Base-by-base conservation (phyloP, 1,140 invertebrate species). In the Metaphire vulgaris region DNA sequence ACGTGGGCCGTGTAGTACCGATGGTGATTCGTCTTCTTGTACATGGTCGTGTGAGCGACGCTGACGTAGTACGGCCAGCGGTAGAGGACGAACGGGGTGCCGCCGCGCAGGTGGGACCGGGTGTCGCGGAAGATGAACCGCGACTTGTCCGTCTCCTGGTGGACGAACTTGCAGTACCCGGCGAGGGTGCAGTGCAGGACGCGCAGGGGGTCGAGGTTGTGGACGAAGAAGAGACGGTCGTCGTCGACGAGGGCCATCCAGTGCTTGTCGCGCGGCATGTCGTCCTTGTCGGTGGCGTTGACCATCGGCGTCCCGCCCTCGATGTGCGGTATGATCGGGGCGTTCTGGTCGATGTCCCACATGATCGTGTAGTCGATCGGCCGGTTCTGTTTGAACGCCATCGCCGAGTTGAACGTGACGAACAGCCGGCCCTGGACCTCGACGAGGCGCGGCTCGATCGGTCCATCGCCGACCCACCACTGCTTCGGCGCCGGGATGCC, bases 231-330 rank as follows among this genome's bases (percentile, higher is more conserved):
- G 16, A 80, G 67, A 66, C 72, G 26, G 1, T 73, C 77, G 64
- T 66, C 28, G n/a, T 79, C 32, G 28, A 74, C 56, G 33, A 78
- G 30, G 15, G 79, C 78, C 75, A 74, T 73, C 79, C 79, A 80
- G 73, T 80, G 79, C 33, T 80, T 80, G 75, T 80, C 79, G 65
- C 79, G 71, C 26, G 78, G 75, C 78, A 80, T 79, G 56, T 76
- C 74, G 71, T 74, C 72, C 33, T 79, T 72, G 33, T 79, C 77
- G 6, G 70, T 76, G 21, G 75, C 73, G 34, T 76, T 74, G 14
- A 76, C 21, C 77, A 79, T 79, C 14, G 77, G 77, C 16, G 65
- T 65, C 29, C 79, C 79, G 33, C 77, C 77, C 31, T 41, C 26
- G 29, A 79, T 79, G 30, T 79, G 26, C n/a, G 79, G 79, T 1